Evolutionary conservation across 1,140 invertebrate species (phyloP).

Genomic region (Trigoniulus corallinus): DNA sequence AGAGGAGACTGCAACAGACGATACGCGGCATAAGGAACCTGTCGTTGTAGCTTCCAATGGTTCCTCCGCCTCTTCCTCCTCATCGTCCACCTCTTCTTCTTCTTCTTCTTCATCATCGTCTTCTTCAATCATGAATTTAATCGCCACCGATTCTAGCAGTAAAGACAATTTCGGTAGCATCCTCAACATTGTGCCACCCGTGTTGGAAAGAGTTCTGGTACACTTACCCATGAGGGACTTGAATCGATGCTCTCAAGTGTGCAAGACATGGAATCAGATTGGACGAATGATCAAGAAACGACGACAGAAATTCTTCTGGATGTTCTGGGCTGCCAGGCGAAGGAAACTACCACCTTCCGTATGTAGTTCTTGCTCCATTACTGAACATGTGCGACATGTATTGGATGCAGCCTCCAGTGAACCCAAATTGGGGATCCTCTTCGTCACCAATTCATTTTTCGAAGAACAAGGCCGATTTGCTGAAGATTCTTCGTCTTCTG

Average conservation of each 20-base stretch:
- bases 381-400: not conserved
- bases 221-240: constrained; percentile 4
- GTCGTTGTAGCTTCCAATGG: too few relatives aligned
- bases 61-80: too few relatives aligned
- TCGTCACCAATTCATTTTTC: not conserved
- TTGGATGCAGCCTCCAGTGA: not conserved
- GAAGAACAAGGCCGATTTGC: not conserved
- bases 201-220: constrained; percentile 1
- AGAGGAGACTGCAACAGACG: too few relatives aligned
- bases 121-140: too few relatives aligned
- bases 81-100: too few relatives aligned
- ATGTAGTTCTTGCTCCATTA: not conserved
- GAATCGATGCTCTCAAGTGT: constrained; percentile 6
- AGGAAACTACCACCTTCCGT: not conserved
- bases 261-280: not conserved
- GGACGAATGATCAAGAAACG: not conserved
- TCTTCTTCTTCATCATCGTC: too few relatives aligned
- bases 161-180: not conserved
- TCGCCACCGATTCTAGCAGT: too few relatives aligned
- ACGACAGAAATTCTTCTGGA: not conserved
- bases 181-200: not conserved
- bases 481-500: not conserved
- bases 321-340: constrained; percentile 2
- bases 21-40: too few relatives aligned
- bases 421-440: not conserved